phyloP scores from a whole-genome alignment of 2,797 vertebrate genomes.

The Pseudochaenichthys georgianus region DNA sequence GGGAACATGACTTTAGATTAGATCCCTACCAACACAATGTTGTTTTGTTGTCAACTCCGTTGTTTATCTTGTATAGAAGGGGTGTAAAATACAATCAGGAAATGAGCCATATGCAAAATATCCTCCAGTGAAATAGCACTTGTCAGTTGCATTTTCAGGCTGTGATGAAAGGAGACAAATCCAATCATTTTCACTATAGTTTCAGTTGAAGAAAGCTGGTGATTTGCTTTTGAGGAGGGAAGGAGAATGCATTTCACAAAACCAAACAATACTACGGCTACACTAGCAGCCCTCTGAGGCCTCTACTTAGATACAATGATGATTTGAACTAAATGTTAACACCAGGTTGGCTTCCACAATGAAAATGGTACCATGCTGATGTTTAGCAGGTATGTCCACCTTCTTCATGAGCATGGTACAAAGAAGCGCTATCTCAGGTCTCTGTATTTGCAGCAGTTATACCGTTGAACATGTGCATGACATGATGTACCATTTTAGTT shows the following conservation, averaged over 20 bases:
- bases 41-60: slow-evolving; percentile 27
- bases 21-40: slow-evolving; percentile 17
- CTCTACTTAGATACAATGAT: not conserved
- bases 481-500: too few species aligned
- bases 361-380: not conserved
- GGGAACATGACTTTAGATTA: slow-evolving; percentile 41
- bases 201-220: not conserved
- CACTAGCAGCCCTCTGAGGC: not conserved
- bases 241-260: not conserved
- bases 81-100: slow-evolving; percentile 34
- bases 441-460: too few species aligned
- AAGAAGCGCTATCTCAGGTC: too few species aligned
- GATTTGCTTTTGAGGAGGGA: not conserved
- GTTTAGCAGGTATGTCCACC: not conserved
- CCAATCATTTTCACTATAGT: slow-evolving; percentile 12
- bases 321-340: slow-evolving; percentile 2
- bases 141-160: slow-evolving; percentile 38
- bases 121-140: slow-evolving; percentile 25
- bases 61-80: slow-evolving; percentile 33
- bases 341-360: not conserved
- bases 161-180: slow-evolving; percentile 29
- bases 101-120: slow-evolving; percentile 31
- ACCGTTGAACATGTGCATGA: too few species aligned
- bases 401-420: too few species aligned
- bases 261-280: not conserved